Base-by-base conservation (phyloP, 64 coral and sea anemone genomes). In the Dendronephthya gigantea region DNA sequence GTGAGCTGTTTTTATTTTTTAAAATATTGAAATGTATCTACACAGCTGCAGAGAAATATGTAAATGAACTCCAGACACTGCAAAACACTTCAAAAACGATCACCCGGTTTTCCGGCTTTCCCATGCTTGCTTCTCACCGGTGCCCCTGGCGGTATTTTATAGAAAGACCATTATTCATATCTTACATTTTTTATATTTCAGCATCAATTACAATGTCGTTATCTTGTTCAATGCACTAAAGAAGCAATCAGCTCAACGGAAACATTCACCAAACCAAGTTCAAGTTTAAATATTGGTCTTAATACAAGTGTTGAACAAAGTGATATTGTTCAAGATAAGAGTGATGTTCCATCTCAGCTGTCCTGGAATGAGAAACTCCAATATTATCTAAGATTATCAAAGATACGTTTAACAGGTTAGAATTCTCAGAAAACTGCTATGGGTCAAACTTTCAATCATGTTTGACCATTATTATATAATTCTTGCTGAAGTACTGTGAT, bases 361-460 rank as follows among this genome's bases (percentile, higher is more conserved):
- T 79, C 72, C 0, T 19, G 19, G 29, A 79, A 79, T 15, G 30
- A 79, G 29, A 34, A 16, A 2, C 14, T 79, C 2, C 72, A 19
- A 8, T 79, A 39, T 39, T 79, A 79, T 39, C 15, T 79, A 5
- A 79, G 17, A 8, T 79, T 79, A 33, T 79, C 72, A 29, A 79
- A 79, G 72, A 79, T 79, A 31, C 72, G 72, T 36, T 79, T 79
- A 33, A 79, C 72, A 79, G 72, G 72, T 79, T 79, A 28, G 72
- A 28, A 8, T 15, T 9, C 30, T 39, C n/a, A n/a, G n/a, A n/a
- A n/a, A n/a, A n/a, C n/a, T 36, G 16, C 17, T 79, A 33, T 19
- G 1, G 9, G 9, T 79, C 6, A 12, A 79, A n/a, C 19, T 7
- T 22, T n/a, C 50, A 1, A n/a, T 1, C 19, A 27, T 22, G 0